These are phyloP conservation scores for Murina feae DNA, from an alignment of 2,113 vertebrate genomes.

Conservation along the genomic window DNA sequence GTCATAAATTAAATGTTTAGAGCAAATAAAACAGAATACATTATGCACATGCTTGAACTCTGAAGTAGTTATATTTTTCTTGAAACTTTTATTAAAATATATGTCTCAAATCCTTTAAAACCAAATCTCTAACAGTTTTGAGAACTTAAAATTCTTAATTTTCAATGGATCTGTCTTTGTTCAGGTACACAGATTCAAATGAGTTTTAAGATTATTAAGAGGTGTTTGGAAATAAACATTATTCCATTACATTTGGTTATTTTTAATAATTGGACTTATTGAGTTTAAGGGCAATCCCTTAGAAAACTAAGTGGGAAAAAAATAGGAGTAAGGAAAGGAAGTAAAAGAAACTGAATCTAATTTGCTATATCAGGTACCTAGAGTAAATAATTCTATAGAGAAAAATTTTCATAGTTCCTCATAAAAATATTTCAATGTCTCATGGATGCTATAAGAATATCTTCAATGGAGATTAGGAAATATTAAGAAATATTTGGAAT, in stretches of 20 bases:
- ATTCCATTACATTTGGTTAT: background rate
- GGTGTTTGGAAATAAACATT: constrained; percentile 30
- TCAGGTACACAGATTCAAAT: background rate
- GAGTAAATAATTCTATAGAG: constrained; percentile 11
- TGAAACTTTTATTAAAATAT: background rate
- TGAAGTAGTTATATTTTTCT: constrained; percentile 10
- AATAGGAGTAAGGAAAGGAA: background rate
- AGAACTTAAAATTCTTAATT: constrained; percentile 21
- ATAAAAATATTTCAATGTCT: constrained; percentile 25
- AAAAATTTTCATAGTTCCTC: background rate
- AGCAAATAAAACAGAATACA: constrained; percentile 24
- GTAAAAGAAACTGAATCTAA: background rate
- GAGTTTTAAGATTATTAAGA: constrained; percentile 1
- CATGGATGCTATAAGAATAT: background rate
- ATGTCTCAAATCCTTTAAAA: background rate
- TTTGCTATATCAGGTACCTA: background rate
- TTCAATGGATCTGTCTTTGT: background rate
- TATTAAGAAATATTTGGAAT: background rate
- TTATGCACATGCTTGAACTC: background rate
- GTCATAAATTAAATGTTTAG: constrained; percentile 33
- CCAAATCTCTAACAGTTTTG: background rate
- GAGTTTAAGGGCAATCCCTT: background rate
- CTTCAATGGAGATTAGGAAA: background rate
- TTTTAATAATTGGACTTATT: constrained; percentile 27
- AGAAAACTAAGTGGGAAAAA: background rate